Conservation (phyloP, 2,888 invertebrate genomes). For the Lasioglossum pauxillum region DNA sequence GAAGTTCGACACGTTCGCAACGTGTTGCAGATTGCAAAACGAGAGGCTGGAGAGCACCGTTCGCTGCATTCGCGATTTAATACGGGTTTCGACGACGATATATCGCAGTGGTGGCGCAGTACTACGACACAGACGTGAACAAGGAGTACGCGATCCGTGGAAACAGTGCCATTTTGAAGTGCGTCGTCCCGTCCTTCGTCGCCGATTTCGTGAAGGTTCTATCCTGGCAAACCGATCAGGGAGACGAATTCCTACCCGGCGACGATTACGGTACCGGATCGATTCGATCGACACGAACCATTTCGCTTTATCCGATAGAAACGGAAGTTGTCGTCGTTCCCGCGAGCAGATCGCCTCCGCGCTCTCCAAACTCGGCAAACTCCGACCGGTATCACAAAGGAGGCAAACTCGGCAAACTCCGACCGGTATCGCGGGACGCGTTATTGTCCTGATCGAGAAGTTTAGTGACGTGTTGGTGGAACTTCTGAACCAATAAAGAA, state of each 20-base stretch:
- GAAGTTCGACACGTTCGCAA: not conserved
- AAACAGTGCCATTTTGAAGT: constrained; percentile 94
- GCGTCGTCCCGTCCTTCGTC: constrained; percentile 96
- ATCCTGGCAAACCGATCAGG: constrained; percentile 94
- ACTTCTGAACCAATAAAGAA: not conserved
- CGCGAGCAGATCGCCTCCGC: constrained; percentile 56
- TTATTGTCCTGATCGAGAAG: not conserved
- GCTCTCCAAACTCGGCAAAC: not conserved
- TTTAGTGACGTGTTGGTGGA: not conserved
- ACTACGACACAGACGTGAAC: constrained; percentile 93
- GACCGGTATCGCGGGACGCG: constrained; percentile 10
- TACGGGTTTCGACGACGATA: constrained; percentile 18
- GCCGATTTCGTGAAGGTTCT: constrained; percentile 95
- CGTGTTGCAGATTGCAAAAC: not conserved
- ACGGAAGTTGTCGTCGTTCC: constrained; percentile 1
- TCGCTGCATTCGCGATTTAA: constrained; percentile 6
- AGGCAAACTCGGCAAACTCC: not conserved
- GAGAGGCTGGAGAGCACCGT: constrained; percentile 35
- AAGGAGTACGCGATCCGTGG: constrained; percentile 96
- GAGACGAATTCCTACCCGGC: constrained; percentile 89
- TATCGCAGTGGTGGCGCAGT: constrained; percentile 90
- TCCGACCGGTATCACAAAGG: not conserved
- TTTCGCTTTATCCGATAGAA: not conserved
- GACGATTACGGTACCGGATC: constrained; percentile 86
- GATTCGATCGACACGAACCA: constrained; percentile 16